phyloP scores from a whole-genome alignment of 64 coral and sea anemone genomes.

The Montipora cactus region DNA sequence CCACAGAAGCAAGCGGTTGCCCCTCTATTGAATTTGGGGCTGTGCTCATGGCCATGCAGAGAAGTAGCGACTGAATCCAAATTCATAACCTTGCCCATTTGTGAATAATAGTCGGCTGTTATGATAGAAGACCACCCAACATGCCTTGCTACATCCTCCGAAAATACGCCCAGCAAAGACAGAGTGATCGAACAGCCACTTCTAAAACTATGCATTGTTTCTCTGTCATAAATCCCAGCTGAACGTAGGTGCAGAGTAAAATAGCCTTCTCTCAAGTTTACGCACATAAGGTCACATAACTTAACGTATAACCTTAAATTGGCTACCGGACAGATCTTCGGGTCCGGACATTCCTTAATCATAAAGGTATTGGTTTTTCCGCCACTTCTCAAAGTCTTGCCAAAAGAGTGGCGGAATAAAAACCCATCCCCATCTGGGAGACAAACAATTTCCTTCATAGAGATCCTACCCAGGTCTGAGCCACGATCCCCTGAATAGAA shows the following conservation, averaged over 20 bases:
- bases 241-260: background rate
- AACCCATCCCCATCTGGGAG: no score
- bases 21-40: background rate
- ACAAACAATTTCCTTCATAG: no score
- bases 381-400: no score
- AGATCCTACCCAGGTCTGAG: no score
- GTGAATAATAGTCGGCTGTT: slow-evolving; percentile 2
- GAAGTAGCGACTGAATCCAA: background rate
- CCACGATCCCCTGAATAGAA: no score
- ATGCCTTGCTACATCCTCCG: background rate
- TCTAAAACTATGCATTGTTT: slow-evolving; percentile 15
- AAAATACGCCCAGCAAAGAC: background rate
- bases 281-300: background rate
- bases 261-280: background rate
- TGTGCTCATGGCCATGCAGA: background rate
- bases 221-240: slow-evolving; percentile 4
- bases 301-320: no score
- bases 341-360: no score
- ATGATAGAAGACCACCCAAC: background rate
- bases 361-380: no score
- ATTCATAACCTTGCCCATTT: slow-evolving; percentile 4
- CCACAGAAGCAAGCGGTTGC: background rate
- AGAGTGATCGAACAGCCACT: slow-evolving; percentile 15
- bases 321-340: no score
- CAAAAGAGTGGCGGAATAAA: no score